phyloP scores from a whole-genome alignment of 2,888 invertebrate species.

The Cyaniris semiargus region DNA sequence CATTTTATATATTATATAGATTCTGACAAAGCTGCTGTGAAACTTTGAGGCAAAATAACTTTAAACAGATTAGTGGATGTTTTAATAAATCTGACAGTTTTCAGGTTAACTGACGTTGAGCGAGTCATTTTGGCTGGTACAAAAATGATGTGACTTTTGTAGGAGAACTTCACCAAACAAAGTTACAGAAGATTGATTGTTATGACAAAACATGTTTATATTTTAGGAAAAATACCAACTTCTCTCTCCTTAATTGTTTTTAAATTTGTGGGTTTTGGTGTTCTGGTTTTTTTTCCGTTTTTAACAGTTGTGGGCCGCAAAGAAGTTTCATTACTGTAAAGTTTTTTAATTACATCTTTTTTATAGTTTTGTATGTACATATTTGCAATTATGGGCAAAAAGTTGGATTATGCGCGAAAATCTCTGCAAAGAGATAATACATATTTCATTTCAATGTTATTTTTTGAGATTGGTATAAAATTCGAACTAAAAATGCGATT shows the following conservation, averaged over 20 bases:
- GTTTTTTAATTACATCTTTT: background rate
- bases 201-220: background rate
- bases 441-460: background rate
- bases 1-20: no score
- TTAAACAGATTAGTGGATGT: background rate
- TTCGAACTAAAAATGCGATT: background rate
- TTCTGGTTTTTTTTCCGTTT: no score
- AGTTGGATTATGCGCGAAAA: background rate
- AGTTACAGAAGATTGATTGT: background rate
- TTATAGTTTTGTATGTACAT: background rate
- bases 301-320: no score
- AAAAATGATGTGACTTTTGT: constrained; percentile 15
- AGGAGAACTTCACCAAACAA: background rate
- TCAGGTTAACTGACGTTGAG: constrained; percentile 17
- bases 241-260: no score
- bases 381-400: background rate
- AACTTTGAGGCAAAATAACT: background rate
- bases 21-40: background rate
- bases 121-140: constrained; percentile 22
- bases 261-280: no score
- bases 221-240: no score
- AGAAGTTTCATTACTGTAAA: background rate
- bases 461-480: background rate
- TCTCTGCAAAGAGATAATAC: background rate
- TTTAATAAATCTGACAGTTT: background rate